Percentiles rank a stretch among this genome's conserved stretches.
Conservation (phyloP, 64 coral and sea anemone species). For the Montipora efflorescens region DNA sequence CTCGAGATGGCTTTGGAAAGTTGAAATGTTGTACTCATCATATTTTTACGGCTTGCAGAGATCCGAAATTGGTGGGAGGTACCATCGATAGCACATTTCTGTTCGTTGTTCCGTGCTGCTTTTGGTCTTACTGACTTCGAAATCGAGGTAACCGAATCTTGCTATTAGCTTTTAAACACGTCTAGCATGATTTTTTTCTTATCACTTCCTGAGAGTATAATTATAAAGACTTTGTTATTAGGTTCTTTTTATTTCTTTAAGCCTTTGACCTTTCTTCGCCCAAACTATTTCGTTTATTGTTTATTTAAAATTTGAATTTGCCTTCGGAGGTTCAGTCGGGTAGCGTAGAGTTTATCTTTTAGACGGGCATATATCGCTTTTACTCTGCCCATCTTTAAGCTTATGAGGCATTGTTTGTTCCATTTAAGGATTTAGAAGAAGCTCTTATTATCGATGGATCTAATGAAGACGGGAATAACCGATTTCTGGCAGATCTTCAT, state of each 20-base stretch:
- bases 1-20: constrained; percentile 69
- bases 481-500: constrained; percentile 96
- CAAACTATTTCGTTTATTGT: constrained; percentile 51
- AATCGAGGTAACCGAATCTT: constrained; percentile 89
- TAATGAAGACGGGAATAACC: constrained; percentile 79
- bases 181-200: constrained; percentile 6
- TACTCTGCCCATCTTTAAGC: constrained; percentile 29
- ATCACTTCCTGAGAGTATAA: constrained; percentile 28
- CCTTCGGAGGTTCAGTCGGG: constrained; percentile 13
- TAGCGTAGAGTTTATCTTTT: constrained; percentile 17
- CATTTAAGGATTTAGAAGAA: constrained; percentile 93
- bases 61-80: constrained; percentile 99
- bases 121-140: constrained; percentile 99
- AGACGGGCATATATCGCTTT: constrained; percentile 44
- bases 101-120: constrained; percentile 97
- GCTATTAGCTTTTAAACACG: constrained; percentile 18
- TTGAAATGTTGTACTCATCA: constrained; percentile 70
- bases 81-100: constrained; percentile 99
- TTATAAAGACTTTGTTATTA: constrained; percentile 29
- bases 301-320: constrained; percentile 39
- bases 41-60: constrained; percentile 87
- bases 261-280: constrained; percentile 64
- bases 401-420: constrained; percentile 72
- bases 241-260: constrained; percentile 40
- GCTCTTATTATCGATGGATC: constrained; percentile 94